These are phyloP conservation scores for Chloroclystis v-ata DNA, from an alignment of 2,888 invertebrate genomes.

Conservation along the genomic window DNA sequence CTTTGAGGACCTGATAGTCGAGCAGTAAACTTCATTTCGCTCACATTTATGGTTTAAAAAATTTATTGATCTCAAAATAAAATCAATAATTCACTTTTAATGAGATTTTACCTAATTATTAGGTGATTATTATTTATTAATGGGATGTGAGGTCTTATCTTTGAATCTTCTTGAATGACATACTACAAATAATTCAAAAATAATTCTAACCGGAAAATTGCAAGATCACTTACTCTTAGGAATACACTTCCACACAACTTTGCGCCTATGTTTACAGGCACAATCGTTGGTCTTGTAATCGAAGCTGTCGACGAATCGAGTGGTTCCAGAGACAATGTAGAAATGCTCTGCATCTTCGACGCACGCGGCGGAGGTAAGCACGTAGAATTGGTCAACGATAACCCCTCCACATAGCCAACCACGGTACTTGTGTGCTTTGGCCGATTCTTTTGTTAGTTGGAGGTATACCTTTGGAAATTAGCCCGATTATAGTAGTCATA, in stretches of 20 bases:
- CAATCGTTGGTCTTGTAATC: constrained; percentile 62
- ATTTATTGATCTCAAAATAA: too few relatives aligned
- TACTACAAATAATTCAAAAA: too few relatives aligned
- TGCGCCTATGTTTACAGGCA: constrained; percentile 60
- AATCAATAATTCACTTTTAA: too few relatives aligned
- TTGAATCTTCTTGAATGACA: too few relatives aligned
- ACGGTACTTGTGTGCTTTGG: constrained; percentile 66
- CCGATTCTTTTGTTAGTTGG: constrained; percentile 66
- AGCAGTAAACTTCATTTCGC: too few relatives aligned
- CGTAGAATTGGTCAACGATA: constrained; percentile 57
- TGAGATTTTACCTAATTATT: too few relatives aligned
- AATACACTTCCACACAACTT: constrained; percentile 70
- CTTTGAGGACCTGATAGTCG: too few relatives aligned
- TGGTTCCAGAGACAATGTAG: constrained; percentile 67
- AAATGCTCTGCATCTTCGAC: constrained; percentile 71
- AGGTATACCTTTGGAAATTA: constrained; percentile 53
- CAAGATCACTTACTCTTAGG: constrained; percentile 73
- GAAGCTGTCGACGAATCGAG: constrained; percentile 62
- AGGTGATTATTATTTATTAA: too few relatives aligned
- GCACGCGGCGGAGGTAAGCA: constrained; percentile 68
- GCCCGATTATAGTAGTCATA: not conserved
- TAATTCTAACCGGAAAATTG: too few relatives aligned
- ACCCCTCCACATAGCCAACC: constrained; percentile 72
- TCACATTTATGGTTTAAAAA: too few relatives aligned
- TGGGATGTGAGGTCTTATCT: too few relatives aligned